Base-by-base conservation (phyloP, 37 sponge, comb jelly and placozoan species). In the Halichondria panicea region DNA sequence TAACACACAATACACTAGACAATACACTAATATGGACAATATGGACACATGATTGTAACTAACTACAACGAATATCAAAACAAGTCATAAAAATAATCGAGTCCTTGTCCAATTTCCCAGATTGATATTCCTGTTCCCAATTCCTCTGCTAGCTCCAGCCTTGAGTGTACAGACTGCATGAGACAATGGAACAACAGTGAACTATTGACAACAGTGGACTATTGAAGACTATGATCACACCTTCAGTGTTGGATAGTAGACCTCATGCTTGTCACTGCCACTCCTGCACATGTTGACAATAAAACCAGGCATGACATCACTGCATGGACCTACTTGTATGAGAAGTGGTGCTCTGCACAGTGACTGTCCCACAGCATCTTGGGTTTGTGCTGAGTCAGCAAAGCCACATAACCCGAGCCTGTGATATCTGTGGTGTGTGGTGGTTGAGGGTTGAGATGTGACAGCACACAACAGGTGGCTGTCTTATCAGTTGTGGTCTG, bases 71-170 rank as follows among this genome's bases (percentile, higher is more conserved):
- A n/a, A 30, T 35, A 32, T 43, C 31, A 98, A 19, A 98, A 75
- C 27, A 99, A 68, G 52, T 96, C 96, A 72, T 80, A 99, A 81
- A 99, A 99, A 68, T 96, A 99, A 68, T 99, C 99, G 44, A 99
- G 67, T 61, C 99, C 99, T 81, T 99, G 99, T 64, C 99, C 99
- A 62, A 99, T 81, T 67, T 99, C 99, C 99, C 99, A 99, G 18
- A 99, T 86, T 27, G 94, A 81, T 43, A 99, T 55, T 15, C 99
- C 99, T 41, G 89, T 89, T 45, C 95, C 92, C 39, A 99, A 70
- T 57, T 88, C 81, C 70, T 96, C 70, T 6, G 97, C 94, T 44
- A 96, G 80, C n/a, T 85, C 61, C 30, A 99, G 36, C 27, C 97
- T 60, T 11, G 72, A 45, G 27, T 88, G 81, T 0, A 98, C 59